Evolutionary conservation across 2,113 vertebrate genomes (phyloP), one percentile per base, ranked within the genome.

Genomic region (Colossoma macropomum): DNA sequence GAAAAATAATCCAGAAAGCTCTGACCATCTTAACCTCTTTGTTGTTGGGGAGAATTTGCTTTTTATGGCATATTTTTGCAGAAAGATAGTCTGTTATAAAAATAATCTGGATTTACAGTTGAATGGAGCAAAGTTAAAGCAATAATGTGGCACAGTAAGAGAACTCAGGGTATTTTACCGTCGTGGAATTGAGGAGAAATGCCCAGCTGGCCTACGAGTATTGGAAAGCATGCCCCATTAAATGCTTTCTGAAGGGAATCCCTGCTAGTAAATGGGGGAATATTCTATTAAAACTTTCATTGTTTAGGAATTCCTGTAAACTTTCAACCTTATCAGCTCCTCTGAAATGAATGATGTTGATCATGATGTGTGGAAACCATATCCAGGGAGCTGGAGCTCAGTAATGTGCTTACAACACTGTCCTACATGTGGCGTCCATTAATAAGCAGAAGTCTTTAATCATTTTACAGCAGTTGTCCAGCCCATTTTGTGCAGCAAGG

Each of bases 361-460:
- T 69, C 27, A 74, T 52, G 27, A 65, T 48, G 16, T 65, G 27
- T 45, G 56, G 54, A 65, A n/a, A 59, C 54, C 62, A 41, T 56
- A 69, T 78, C 66, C 75, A 74, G 69, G n/a, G n/a, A 77, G 69
- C 9, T 4, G n/a, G 19, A 38, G 68, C 27, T 79, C 76, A 50
- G 23, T 84, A 50, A 62, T 72, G 80, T 70, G 48, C 65, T 77
- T 34, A 76, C 34, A 6, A 45, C 27, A 60, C 17, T 70, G 71
- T 73, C 23, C 50, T 15, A 17, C 83, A 84, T 84, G 83, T 75
- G 83, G 68, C 45, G 16, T 32, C 19, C 48, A 21, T 70, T 59
- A 1, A 59, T n/a, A 23, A 59, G 54, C 54, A 1, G 50, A 75
- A 50, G 77, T 25, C 62, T 11, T 45, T 45, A 60, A 45, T 66